Conservation (phyloP, 1,140 invertebrate genomes). For the Cotesia typhae region DNA sequence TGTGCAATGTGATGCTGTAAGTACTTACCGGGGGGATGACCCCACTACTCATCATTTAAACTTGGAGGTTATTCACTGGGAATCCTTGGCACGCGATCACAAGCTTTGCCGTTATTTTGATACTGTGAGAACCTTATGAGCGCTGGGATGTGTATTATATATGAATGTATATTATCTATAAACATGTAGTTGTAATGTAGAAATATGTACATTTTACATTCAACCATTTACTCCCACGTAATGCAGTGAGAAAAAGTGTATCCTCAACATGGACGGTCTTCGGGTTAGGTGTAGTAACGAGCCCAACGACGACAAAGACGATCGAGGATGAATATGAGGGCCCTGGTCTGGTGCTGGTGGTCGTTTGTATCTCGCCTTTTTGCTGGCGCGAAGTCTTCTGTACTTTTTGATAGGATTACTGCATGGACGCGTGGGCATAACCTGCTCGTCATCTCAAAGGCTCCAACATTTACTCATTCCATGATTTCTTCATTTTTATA, state of each 20-base stretch:
- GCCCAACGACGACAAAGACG: too few relatives aligned
- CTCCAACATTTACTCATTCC: not conserved
- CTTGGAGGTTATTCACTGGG: slow-evolving; percentile 45
- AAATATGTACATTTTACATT: too few relatives aligned
- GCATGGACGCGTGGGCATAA: slow-evolving; percentile 26
- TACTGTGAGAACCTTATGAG: not conserved
- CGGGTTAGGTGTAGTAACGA: not conserved
- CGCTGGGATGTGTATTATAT: not conserved
- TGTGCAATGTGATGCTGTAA: not conserved
- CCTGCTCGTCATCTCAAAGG: slow-evolving; percentile 18
- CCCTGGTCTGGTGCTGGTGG: slow-evolving; percentile 4
- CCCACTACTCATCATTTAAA: slow-evolving; percentile 49
- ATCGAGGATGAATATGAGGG: not conserved
- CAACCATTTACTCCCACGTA: too few relatives aligned
- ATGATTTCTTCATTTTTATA: not conserved
- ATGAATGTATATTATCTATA: too few relatives aligned
- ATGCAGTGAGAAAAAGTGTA: not conserved
- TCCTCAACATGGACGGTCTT: slow-evolving; percentile 11
- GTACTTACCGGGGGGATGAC: too few relatives aligned
- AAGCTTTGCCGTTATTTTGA: slow-evolving; percentile 23
- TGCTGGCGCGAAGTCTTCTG: slow-evolving; percentile 4
- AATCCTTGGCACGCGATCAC: slow-evolving; percentile 44
- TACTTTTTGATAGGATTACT: slow-evolving; percentile 35
- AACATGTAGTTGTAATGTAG: too few relatives aligned
- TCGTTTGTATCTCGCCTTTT: slow-evolving; percentile 18